Evolutionary conservation across 1,140 invertebrate species (phyloP).

Genomic region (Uloborus diversus): DNA sequence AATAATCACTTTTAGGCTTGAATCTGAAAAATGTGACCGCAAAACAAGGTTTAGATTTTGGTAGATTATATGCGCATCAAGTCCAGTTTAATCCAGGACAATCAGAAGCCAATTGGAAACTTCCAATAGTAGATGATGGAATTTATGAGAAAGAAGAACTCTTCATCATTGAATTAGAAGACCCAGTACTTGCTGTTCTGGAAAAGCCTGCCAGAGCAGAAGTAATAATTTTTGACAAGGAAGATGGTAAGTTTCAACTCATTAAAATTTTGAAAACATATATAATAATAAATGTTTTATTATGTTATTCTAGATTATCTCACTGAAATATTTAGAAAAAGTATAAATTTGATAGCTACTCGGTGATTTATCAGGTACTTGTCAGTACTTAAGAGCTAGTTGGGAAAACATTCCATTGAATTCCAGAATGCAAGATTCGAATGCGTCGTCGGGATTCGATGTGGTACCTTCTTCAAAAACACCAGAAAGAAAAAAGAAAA

Average conservation of each 20-base stretch:
- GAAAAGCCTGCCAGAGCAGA: constrained; percentile 62
- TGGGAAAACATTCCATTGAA: too few species aligned
- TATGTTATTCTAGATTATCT: too few species aligned
- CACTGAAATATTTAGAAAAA: too few species aligned
- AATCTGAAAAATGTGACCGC: constrained; percentile 62
- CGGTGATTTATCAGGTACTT: too few species aligned
- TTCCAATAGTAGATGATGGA: constrained; percentile 63
- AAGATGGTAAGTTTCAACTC: constrained; percentile 64
- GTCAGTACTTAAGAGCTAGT: too few species aligned
- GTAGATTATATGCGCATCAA: constrained; percentile 62
- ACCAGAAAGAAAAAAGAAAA: too few species aligned
- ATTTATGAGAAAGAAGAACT: constrained; percentile 64
- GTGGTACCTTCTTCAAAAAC: too few species aligned
- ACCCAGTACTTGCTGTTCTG: constrained; percentile 64
- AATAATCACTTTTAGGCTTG: constrained; percentile 60
- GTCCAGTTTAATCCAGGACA: constrained; percentile 68
- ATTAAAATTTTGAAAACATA: not conserved
- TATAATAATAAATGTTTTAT: too few species aligned
- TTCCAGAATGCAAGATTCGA: too few species aligned
- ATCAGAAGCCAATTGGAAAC: constrained; percentile 64
- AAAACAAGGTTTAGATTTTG: constrained; percentile 62
- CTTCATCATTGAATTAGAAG: constrained; percentile 62
- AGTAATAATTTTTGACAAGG: constrained; percentile 64
- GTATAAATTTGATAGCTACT: too few species aligned
- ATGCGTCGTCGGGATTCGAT: too few species aligned